A percentile compares a stretch with the other conserved stretches of the same genome.
phyloP scores from a whole-genome alignment of 2,888 invertebrate species.

The Diadromus collaris region DNA sequence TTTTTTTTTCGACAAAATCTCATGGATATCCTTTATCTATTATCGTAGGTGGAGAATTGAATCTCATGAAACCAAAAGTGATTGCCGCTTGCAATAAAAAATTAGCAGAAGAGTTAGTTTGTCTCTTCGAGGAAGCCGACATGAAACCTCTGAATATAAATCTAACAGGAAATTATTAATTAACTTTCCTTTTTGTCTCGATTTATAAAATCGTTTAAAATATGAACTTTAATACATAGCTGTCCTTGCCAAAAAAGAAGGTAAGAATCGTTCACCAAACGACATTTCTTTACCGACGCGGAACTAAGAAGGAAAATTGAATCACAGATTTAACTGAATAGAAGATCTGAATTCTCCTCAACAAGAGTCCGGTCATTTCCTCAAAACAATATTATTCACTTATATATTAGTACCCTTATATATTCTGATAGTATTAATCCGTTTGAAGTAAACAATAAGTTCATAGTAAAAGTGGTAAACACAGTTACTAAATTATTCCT shows the following conservation, averaged over 20 bases:
- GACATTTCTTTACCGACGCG: background rate
- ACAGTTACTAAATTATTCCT: background rate
- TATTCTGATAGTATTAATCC: background rate
- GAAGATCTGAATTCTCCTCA: background rate
- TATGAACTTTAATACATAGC: background rate
- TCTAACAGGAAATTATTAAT: conserved; percentile 58
- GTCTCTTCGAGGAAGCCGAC: conserved; percentile 81
- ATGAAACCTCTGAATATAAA: conserved; percentile 60
- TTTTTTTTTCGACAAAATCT: background rate
- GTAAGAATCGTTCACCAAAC: background rate
- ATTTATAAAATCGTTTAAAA: background rate
- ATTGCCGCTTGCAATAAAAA: conserved; percentile 81
- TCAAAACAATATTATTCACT: background rate
- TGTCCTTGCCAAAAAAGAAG: background rate
- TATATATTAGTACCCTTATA: background rate
- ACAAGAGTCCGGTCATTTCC: background rate
- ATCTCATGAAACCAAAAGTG: conserved; percentile 83
- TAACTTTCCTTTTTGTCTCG: background rate
- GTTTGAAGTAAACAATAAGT: background rate
- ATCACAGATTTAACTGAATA: background rate
- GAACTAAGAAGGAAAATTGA: background rate
- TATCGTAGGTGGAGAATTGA: conserved; percentile 80
- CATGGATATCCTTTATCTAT: background rate
- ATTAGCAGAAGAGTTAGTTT: conserved; percentile 81
- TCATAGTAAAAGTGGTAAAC: background rate